Percentiles rank a stretch among this genome's conserved stretches.
These are phyloP conservation scores for Meiosimyza platycephala DNA, from an alignment of 2,888 invertebrate genomes.

Conservation along the genomic window DNA sequence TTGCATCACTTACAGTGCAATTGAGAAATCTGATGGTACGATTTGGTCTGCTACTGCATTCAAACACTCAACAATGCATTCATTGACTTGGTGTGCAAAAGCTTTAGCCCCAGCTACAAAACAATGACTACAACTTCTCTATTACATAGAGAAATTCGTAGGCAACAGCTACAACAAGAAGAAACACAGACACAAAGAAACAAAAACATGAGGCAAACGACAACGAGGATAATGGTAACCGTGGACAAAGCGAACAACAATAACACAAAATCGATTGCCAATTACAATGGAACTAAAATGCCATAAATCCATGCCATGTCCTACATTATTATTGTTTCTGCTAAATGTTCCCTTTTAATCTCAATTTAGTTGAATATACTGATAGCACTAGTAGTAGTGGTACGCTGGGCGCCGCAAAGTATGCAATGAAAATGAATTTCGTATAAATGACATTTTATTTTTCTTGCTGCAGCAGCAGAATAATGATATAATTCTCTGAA, in stretches of 20 bases:
- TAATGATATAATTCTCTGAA: no score
- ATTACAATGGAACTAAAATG: slow-evolving; percentile 52
- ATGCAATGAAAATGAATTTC: no score
- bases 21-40: background rate
- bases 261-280: slow-evolving; percentile 53
- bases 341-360: slow-evolving; percentile 49
- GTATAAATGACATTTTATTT: no score
- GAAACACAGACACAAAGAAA: background rate
- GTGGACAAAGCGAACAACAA: slow-evolving; percentile 39
- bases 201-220: slow-evolving; percentile 6
- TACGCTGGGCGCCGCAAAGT: no score
- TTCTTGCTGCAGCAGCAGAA: no score
- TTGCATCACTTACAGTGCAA: background rate
- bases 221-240: background rate
- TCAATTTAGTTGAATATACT: slow-evolving; percentile 39
- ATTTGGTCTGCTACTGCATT: slow-evolving; percentile 12
- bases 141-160: no score
- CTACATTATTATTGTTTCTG: slow-evolving; percentile 48
- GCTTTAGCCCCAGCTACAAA: slow-evolving; percentile 1
- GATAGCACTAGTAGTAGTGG: no score
- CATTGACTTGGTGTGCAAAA: slow-evolving; percentile 19
- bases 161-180: background rate
- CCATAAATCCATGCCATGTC: slow-evolving; percentile 51
- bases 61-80: slow-evolving; percentile 15
- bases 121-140: background rate